Evolutionary conservation across 2,797 vertebrate genomes (phyloP), one percentile per base, ranked within the genome.

Genomic region (Oceanodroma leucorhoa): DNA sequence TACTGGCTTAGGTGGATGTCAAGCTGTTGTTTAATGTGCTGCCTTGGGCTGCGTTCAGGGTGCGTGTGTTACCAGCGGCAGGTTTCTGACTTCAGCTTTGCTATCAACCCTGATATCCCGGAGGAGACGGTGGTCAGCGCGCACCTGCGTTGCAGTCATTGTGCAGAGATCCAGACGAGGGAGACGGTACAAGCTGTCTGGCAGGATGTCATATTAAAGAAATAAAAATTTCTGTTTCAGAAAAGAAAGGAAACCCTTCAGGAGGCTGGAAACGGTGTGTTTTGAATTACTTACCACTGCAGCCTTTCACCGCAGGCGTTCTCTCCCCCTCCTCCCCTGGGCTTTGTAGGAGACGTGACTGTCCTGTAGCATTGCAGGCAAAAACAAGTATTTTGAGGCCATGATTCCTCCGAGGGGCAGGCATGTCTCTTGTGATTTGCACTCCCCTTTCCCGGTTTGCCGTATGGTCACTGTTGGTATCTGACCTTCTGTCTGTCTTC

Each of bases 291-390:
- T 79, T 43, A 29, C 40, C 18, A 2, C 55, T 46, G 48, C 34
- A 57, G 27, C 43, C 58, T 57, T 61, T 71, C 57, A 17, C 57
- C 0, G 0, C 0, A 0, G 57, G 62, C 0, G 1, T 75, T n/a
- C 32, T 71, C 38, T 71, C 34, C 36, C 60, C 32, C 45, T 70
- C 50, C 22, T 65, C 48, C 51, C 19, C 34, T 38, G 48, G 64
- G 40, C n/a, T 79, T 19, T 62, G 48, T 36, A 30, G 48, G 51
- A 84, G 66, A 46, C 0, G 0, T 43, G 45, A 3, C n/a, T 18
- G 65, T 60, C 40, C 66, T 84, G 69, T 53, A 72, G 48, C 53
- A 20, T 0, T 66, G 30, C 19, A n/a, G 60, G 18, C 0, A 7
- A 46, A 43, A 75, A 7, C 7, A 32, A 69, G 21, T 7, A 11